Base-by-base conservation (phyloP, 2,113 vertebrate genomes). In the Dromaius novaehollandiae region DNA sequence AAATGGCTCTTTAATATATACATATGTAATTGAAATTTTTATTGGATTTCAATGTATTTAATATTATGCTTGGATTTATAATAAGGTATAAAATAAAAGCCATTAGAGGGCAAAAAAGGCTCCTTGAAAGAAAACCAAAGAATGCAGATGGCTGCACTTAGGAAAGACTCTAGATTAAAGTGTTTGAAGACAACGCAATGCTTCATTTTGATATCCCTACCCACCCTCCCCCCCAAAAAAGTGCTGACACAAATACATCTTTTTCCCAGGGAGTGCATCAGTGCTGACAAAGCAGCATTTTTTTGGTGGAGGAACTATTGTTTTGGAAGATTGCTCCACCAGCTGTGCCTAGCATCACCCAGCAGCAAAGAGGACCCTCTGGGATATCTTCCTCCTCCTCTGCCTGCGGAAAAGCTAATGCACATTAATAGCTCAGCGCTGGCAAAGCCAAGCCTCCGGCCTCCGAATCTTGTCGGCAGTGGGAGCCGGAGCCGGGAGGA, bases 41-140 rank as follows among this genome's bases (percentile, higher is more conserved):
- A 75, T 87, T 94, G 63, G 63, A 42, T 91, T 89, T 91, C 79
- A 56, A 53, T 75, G 36, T 77, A 80, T 82, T 93, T 82, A 85
- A 82, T 88, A 86, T 82, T 44, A 53, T 48, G n/a, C 36, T 88
- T 65, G 15, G 74, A 73, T 95, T 85, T 88, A 91, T 53, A 80
- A 93, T 86, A 32, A 19, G 7, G 6, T 69, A 38, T 77, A 79
- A 96, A 93, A 95, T 77, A 26, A 86, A 94, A 86, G 13, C 80
- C 74, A 63, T 88, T 78, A 79, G 77, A 88, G 22, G 28, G 50
- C 5, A 25, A 73, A 75, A 74, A 77, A 73, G 5, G 19, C 9
- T 68, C 14, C 61, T 85, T 76, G 74, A 91, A 94, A 89, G 50
- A 75, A 75, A 86, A 53, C 7, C 0, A 44, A 42, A 86, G 82